Base-by-base conservation (phyloP, 2,797 vertebrate species). In the Botia kubotai region DNA sequence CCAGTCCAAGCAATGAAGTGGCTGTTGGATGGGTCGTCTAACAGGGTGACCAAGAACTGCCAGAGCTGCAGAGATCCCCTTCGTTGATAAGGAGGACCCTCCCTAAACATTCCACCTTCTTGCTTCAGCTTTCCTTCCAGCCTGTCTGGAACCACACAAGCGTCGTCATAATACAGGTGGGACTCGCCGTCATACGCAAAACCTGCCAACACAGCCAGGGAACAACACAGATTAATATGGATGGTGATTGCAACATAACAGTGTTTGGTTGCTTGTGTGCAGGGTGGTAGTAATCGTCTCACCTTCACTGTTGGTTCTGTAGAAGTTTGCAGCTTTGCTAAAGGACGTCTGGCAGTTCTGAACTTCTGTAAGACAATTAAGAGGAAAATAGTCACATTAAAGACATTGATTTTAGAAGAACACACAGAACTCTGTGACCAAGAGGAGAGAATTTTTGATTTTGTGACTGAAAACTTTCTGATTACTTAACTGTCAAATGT, bases 1-100 rank as follows among this genome's bases (percentile, higher is more conserved):
- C 97, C 97, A 0, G 97, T 98, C 97, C 97, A 98, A 6, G 96
- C 93, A 1, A 98, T 98, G 89, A 97, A 96, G 85, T 97, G 97
- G 46, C 93, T 91, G 0, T 98, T 97, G 78, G 95, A 94, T 0
- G 95, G 96, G 88, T 98, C 95, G 0, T 98, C 97, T 73, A 98
- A 91, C 72, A 98, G 94, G 0, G 97, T 97, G 81, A 98, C 95
- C 53, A 98, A 92, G 90, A 98, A 98, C 93, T 98, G 97, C 97
- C 97, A 98, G 72, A 98, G 95, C 91, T 98, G 97, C 85, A 98
- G 92, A 16, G 97, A 98, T 46, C 97, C 97, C 0, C 97, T 94
- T 0, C 97, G 93, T 90, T 98, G 97, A 88, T 97, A 98, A 0
- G 96, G 96, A 82, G 96, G 93, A 3, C 94, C 95, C 75, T 96